These are phyloP conservation scores for Neopipo cinnamomea DNA, from an alignment of 2,113 vertebrate genomes.

Conservation along the genomic window DNA sequence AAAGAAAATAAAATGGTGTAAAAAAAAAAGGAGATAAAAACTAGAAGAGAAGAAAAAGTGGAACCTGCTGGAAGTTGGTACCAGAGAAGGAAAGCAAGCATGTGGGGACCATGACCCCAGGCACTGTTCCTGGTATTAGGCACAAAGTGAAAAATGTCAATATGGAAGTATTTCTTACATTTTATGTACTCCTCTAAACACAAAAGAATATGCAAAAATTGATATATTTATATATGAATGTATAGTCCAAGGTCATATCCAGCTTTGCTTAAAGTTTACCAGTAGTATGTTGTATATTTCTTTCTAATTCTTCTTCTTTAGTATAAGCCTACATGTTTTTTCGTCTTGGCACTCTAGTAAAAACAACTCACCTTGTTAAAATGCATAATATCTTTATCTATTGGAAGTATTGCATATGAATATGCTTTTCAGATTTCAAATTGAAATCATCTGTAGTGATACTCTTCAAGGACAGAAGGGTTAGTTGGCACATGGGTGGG, in stretches of 20 bases:
- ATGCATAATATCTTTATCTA: conserved; percentile 27
- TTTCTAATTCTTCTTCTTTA: conserved; percentile 22
- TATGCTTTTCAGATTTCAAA: conserved; percentile 51
- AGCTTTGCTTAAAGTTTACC: conserved; percentile 7
- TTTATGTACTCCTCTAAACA: background rate
- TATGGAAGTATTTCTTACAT: background rate
- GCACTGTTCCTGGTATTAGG: background rate
- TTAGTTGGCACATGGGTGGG: conserved; percentile 48
- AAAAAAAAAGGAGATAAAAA: background rate
- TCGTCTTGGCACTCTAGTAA: conserved; percentile 63
- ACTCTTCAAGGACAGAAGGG: conserved; percentile 72
- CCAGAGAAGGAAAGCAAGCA: background rate
- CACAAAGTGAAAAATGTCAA: background rate
- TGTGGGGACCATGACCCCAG: background rate
- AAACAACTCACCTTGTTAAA: conserved; percentile 54
- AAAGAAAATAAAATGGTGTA: background rate
- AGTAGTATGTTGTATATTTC: background rate
- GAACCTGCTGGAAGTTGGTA: background rate
- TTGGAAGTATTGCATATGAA: conserved; percentile 48
- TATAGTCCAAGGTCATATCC: background rate
- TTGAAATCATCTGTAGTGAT: conserved; percentile 22
- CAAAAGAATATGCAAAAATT: background rate
- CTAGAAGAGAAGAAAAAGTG: background rate
- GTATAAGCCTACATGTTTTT: conserved; percentile 58
- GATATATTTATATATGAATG: background rate